Base-by-base conservation (phyloP, 30 jellyfish, hydroid and myxozoan genomes). In the Clytia hemisphaerica region DNA sequence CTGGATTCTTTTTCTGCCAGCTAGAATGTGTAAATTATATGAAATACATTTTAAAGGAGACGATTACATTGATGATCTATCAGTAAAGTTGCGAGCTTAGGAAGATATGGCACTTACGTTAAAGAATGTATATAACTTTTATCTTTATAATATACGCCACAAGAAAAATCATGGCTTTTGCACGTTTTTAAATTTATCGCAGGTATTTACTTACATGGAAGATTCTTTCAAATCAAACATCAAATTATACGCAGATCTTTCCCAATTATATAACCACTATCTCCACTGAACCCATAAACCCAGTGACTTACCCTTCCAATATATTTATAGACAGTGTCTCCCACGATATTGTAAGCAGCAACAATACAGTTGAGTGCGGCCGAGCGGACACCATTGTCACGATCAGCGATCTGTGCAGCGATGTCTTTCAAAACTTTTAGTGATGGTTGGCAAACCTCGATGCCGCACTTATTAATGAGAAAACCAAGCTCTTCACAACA, bases 301-400 rank as follows among this genome's bases (percentile, higher is more conserved):
- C 12, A 10, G 53, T n/a, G n/a, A 70, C 93, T 47, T 58, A 87
- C 96, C 92, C 92, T 74, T 45, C 96, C 96, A 34, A 87, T 59
- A 53, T 51, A 28, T 59, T 87, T 87, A 53, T 87, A 87, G n/a
- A 87, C 89, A 37, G 69, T 58, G 24, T 87, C 96, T 1, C 96
- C 96, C 12, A 78, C 89, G 37, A 87, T 68, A 40, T 73, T 87
- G 61, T 87, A 79, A 33, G 94, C 96, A 12, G 67, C 94, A 37
- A 87, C 96, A 42, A 87, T 59, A 36, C 95, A 92, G 47, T 87
- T 79, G 70, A 87, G 67, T 0, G 96, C 94, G 21, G 94, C 93
- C 34, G 96, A 87, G n/a, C 96, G 72, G 32, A 87, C 96, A 34
- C 96, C 96, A 37, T 87, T 87, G 83, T 87, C 96, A 37, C 96